Conservation (phyloP, 2,888 invertebrate genomes). For the Philereme transversata region DNA sequence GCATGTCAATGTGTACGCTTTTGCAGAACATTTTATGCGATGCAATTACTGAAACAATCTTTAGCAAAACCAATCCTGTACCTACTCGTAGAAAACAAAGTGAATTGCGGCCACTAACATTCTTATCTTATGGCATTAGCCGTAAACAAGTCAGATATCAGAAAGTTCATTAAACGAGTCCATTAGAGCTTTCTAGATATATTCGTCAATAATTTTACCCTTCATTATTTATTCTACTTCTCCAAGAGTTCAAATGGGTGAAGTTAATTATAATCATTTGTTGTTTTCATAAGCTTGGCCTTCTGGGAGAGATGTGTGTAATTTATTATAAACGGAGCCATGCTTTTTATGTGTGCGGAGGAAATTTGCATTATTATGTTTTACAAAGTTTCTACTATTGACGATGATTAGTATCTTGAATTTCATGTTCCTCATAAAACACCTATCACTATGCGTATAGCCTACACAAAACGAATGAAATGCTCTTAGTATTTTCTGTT, state of each 20-base stretch:
- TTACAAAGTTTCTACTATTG: constrained; percentile 54
- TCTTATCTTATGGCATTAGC: constrained; percentile 20
- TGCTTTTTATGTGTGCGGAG: constrained; percentile 66
- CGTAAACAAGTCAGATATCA: constrained; percentile 21
- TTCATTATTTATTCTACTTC: constrained; percentile 36
- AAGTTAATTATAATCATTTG: constrained; percentile 67
- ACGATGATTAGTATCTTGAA: constrained; percentile 1
- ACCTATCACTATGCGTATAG: not conserved
- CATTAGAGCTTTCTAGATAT: constrained; percentile 45
- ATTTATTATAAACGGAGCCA: constrained; percentile 72
- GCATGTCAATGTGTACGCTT: constrained; percentile 41
- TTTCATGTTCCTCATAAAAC: constrained; percentile 14
- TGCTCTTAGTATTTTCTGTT: constrained; percentile 27
- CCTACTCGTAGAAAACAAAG: constrained; percentile 13
- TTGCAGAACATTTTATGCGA: constrained; percentile 42
- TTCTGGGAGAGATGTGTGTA: constrained; percentile 61
- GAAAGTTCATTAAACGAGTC: constrained; percentile 14
- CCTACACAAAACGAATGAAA: not conserved
- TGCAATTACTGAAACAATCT: constrained; percentile 46
- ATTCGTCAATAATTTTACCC: constrained; percentile 57
- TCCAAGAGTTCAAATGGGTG: constrained; percentile 52
- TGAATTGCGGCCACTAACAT: constrained; percentile 20
- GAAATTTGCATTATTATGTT: constrained; percentile 59
- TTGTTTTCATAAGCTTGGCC: constrained; percentile 64
- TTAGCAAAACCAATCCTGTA: constrained; percentile 26